These are phyloP conservation scores for Benthosema pterotum DNA, from an alignment of 2,797 vertebrate species.

Conservation along the genomic window DNA sequence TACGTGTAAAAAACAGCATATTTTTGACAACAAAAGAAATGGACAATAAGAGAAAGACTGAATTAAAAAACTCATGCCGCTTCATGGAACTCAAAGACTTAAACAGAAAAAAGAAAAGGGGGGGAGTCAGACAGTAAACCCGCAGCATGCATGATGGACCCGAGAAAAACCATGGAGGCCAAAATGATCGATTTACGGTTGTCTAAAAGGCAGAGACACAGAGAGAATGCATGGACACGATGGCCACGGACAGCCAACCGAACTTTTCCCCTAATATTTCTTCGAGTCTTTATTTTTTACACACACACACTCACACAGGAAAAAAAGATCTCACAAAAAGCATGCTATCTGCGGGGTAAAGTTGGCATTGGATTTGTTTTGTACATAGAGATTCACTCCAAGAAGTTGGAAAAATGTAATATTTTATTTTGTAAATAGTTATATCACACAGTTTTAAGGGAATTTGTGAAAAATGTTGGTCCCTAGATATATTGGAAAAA, in stretches of 20 bases:
- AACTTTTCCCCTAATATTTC: conserved; percentile 60
- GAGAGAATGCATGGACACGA: conserved; percentile 85
- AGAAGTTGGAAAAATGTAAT: conserved; percentile 93
- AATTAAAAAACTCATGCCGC: conserved; percentile 81
- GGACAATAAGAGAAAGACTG: conserved; percentile 83
- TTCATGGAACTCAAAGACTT: conserved; percentile 83
- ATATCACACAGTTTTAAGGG: conserved; percentile 89
- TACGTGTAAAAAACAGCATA: conserved; percentile 91
- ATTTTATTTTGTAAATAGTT: conserved; percentile 99
- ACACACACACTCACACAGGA: conserved; percentile 85
- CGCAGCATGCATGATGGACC: conserved; percentile 86
- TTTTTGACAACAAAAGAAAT: conserved; percentile 81
- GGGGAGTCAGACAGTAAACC: conserved; percentile 77
- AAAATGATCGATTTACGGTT: conserved; percentile 74
- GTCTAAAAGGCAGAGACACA: conserved; percentile 62
- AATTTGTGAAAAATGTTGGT: conserved; percentile 93
- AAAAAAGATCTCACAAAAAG: conserved; percentile 78
- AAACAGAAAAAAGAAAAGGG: conserved; percentile 22
- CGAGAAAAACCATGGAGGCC: conserved; percentile 76
- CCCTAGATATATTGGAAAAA: conserved; percentile 94
- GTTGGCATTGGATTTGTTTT: conserved; percentile 86
- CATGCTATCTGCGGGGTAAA: conserved; percentile 88
- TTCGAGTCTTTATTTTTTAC: conserved; percentile 76
- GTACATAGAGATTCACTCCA: conserved; percentile 96
- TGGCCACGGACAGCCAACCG: conserved; percentile 81